phyloP scores from a whole-genome alignment of 64 coral and sea anemone species.

The Porites lutea region DNA sequence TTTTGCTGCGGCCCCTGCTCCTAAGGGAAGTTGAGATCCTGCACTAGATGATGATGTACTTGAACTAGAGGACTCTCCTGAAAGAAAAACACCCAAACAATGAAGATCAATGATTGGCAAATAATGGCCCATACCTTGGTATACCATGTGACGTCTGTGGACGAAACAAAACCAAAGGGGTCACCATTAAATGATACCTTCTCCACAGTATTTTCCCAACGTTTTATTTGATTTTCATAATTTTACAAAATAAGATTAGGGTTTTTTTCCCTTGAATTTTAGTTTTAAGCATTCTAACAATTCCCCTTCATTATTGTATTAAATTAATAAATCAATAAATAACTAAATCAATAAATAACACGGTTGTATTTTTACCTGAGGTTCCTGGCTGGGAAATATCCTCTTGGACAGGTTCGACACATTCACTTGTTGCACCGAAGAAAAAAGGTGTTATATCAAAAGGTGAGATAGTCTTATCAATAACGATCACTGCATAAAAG shows the following conservation, averaged over 20 bases:
- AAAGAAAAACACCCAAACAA: not conserved
- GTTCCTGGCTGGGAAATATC: not conserved
- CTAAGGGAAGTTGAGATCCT: not conserved
- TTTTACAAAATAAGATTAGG: too few relatives aligned
- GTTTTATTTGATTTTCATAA: too few relatives aligned
- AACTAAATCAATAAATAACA: not conserved
- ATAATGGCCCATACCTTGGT: too few relatives aligned
- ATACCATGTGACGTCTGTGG: too few relatives aligned
- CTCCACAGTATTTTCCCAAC: too few relatives aligned
- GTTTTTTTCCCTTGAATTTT: not conserved
- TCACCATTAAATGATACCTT: too few relatives aligned
- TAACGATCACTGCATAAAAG: too few relatives aligned
- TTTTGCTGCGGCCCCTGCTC: slow-evolving; percentile 4
- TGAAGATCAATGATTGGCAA: not conserved
- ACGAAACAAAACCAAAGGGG: too few relatives aligned
- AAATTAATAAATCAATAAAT: too few relatives aligned
- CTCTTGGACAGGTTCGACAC: not conserved
- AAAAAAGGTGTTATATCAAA: not conserved
- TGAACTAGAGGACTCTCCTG: slow-evolving; percentile 14
- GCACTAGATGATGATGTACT: not conserved
- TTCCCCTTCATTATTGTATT: too few relatives aligned
- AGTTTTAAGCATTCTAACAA: too few relatives aligned
- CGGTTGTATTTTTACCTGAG: not conserved
- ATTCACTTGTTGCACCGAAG: not conserved
- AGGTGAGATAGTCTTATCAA: not conserved